Evolutionary conservation across 1,140 invertebrate genomes (phyloP), one percentile per base, ranked within the genome.

Genomic region (Neodiprion fabricii): DNA sequence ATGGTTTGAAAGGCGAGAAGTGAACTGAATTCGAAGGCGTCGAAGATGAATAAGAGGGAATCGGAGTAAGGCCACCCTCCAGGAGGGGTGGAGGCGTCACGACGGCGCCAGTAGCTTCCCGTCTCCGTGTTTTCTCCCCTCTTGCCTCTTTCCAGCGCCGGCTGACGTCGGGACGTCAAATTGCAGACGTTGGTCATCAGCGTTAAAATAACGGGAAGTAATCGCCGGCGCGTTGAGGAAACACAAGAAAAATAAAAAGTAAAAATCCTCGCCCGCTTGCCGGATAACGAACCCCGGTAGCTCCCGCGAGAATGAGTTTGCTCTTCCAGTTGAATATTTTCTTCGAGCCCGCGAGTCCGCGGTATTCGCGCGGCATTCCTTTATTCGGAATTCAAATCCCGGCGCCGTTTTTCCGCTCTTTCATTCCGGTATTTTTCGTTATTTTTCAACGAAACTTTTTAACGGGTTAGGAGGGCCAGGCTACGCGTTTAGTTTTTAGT

Each of bases 21-120:
- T 21, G 53, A 67, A 53, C 66, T 14, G 48, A 47, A 65, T 10
- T 10, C n/a, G 69, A 79, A 80, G 79, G 80, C 80, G 80, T 82
- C 80, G 77, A 78, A 80, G 79, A 83, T 82, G 82, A 83, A 81
- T 75, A 78, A 83, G 79, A 76, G 78, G 67, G 67, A 70, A 71
- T 74, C 69, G 72, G 21, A 49, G 48, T 10, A 66, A 72, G 28
- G 71, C 17, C 21, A 67, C 74, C 69, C 69, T 21, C 74, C 65
- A 53, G 9, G 28, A 70, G 49, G 47, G 73, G 48, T 70, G 49
- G 23, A 9, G 48, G 75, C 72, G 72, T 49, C 72, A 65, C 49
- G n/a, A 10, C 70, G 70, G 40, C 70, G 67, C 70, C 48, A 50
- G 23, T 48, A 48, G 48, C 74, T 28, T 68, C 70, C 17, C 40